phyloP scores from a whole-genome alignment of 2,113 vertebrate genomes.

The Podarcis raffonei region DNA sequence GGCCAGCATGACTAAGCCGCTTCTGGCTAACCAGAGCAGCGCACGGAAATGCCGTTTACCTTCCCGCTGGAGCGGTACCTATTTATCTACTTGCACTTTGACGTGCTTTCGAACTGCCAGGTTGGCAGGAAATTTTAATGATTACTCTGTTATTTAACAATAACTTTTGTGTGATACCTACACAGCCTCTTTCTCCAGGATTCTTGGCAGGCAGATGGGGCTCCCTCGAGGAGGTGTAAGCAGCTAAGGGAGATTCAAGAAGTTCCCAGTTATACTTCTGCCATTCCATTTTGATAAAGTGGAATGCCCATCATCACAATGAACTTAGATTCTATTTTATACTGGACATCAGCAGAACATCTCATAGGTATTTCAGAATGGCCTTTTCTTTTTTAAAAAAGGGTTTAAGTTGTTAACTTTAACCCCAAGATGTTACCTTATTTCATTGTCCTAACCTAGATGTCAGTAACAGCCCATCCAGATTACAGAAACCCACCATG shows the following conservation, averaged over 20 bases:
- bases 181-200: background rate
- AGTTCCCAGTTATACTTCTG: background rate
- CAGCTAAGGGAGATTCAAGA: background rate
- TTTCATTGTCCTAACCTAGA: background rate
- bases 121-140: background rate
- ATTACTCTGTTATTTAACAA: background rate
- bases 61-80: too few species aligned
- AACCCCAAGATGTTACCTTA: background rate
- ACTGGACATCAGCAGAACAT: background rate
- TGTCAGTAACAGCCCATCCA: background rate
- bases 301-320: background rate
- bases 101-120: too few species aligned
- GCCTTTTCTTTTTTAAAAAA: background rate
- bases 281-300: background rate
- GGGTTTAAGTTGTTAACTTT: background rate
- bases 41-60: too few species aligned
- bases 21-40: too few species aligned
- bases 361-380: background rate
- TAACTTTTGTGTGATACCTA: background rate
- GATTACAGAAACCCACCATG: background rate
- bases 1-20: too few species aligned
- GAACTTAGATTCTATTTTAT: background rate
- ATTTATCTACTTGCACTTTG: too few species aligned
- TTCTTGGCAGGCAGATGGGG: background rate
- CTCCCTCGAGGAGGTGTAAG: background rate